Evolutionary conservation across 2,797 vertebrate genomes (phyloP).

Genomic region (Leptodactylus fallax): DNA sequence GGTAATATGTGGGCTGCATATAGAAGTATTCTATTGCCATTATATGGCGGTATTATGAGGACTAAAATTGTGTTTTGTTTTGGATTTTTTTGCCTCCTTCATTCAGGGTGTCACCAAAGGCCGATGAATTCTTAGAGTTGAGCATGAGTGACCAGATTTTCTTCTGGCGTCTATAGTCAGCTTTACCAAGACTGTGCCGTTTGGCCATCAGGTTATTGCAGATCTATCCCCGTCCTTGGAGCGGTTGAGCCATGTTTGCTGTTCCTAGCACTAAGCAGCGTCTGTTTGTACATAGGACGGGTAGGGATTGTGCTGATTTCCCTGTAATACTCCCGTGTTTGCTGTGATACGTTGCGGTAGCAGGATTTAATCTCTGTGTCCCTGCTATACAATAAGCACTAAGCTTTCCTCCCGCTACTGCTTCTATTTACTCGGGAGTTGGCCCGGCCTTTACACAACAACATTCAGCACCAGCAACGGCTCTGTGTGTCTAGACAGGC

Average conservation of each 20-base stretch:
- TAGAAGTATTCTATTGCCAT: not conserved
- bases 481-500: slow-evolving; percentile 31
- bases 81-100: too few species aligned
- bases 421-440: not conserved
- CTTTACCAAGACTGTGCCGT: too few species aligned
- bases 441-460: not conserved
- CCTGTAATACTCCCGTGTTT: slow-evolving; percentile 11
- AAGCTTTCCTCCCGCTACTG: slow-evolving; percentile 3
- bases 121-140: not conserved
- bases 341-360: not conserved
- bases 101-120: too few species aligned
- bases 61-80: not conserved
- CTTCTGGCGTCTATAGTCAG: not conserved
- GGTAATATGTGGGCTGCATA: not conserved
- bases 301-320: slow-evolving; percentile 25
- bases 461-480: not conserved
- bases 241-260: slow-evolving; percentile 1
- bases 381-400: not conserved
- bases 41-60: not conserved
- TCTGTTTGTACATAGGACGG: slow-evolving; percentile 18
- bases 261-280: not conserved
- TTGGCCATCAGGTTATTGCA: too few species aligned
- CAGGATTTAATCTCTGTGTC: not conserved
- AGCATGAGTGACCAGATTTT: not conserved
- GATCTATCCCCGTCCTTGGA: slow-evolving; percentile 17